Percentiles rank a stretch among this genome's conserved stretches.
These are phyloP conservation scores for Lemur catta DNA, from an alignment of 2,797 vertebrate genomes.

Conservation along the genomic window DNA sequence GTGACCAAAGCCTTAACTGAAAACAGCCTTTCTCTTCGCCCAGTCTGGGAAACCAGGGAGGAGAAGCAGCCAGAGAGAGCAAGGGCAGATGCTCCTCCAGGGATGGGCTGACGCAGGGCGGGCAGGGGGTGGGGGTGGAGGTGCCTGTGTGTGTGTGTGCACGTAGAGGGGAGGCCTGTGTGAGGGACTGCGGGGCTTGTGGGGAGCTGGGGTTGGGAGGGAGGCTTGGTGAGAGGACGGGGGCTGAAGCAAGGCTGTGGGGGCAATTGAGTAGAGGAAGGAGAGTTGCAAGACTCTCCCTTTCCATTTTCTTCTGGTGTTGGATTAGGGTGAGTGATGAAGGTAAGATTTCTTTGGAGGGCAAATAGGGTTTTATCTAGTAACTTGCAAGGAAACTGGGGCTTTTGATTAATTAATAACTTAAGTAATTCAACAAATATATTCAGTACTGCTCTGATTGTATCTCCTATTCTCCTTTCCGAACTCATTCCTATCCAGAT, in stretches of 20 bases:
- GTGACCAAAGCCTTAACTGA: constrained; percentile 81
- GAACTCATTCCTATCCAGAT: not conserved
- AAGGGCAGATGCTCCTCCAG: constrained; percentile 1
- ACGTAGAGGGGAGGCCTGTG: not conserved
- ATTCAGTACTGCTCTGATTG: not conserved
- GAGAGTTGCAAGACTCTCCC: not conserved
- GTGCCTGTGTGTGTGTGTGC: no score
- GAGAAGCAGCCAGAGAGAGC: constrained; percentile 45
- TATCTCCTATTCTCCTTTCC: not conserved
- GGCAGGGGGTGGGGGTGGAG: not conserved
- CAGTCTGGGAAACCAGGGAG: constrained; percentile 65
- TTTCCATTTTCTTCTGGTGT: not conserved
- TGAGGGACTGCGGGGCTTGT: not conserved
- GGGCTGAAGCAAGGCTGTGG: not conserved
- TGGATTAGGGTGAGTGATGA: not conserved
- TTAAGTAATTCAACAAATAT: constrained; percentile 7
- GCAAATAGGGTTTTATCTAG: not conserved
- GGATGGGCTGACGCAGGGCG: not conserved
- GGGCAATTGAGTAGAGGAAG: not conserved
- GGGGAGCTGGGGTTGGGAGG: not conserved
- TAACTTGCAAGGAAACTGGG: not conserved
- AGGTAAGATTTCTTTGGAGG: not conserved
- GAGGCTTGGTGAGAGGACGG: not conserved
- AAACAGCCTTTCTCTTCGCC: constrained; percentile 81
- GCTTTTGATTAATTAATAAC: constrained; percentile 10